Evolutionary conservation across 2,888 invertebrate species (phyloP), one percentile per base, ranked within the genome.

Genomic region (Fragum fragum): DNA sequence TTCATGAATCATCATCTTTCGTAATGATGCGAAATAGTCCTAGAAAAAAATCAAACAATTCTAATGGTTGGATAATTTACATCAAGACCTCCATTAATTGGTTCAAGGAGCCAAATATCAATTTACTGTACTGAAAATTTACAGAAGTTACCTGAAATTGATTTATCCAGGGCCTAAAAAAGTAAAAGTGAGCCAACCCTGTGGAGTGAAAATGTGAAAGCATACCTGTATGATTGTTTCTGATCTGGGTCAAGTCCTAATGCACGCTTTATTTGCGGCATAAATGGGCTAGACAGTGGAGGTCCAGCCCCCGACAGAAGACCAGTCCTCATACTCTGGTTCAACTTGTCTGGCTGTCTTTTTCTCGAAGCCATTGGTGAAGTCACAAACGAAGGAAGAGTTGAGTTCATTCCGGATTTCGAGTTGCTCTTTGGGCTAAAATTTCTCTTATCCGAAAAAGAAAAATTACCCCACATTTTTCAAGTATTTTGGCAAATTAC

Each of bases 211-310:
- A n/a, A n/a, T n/a, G n/a, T n/a, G n/a, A 36, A 36, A 55, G 26
- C 39, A 53, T 71, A 81, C 85, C 81, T 53, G 57, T 77, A 79
- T 29, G 74, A 47, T 0, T 42, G 63, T 59, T 73, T 73, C 29
- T 53, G 6, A 3, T 69, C 72, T 28, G 81, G 86, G 32, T 88
- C 88, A 16, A 89, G 61, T 18, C 89, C 91, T 5, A 92, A 79
- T 16, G 90, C 91, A 83, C 90, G 82, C 76, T 90, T 90, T 21
- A 92, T 88, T 63, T 88, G 88, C 9, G 92, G 91, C 73, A 92
- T 84, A 76, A 92, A 88, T 9, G 91, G 90, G 9, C 89, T 73
- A 1, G 89, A 87, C 61, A 89, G 71, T 42, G 90, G 73, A n/a
- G 90, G 90, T 16, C 89, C 90, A 69, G 87, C 84, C 57, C 83